Evolutionary conservation across 2,888 invertebrate genomes (phyloP).

Genomic region (Thysanoteuthis rhombus): DNA sequence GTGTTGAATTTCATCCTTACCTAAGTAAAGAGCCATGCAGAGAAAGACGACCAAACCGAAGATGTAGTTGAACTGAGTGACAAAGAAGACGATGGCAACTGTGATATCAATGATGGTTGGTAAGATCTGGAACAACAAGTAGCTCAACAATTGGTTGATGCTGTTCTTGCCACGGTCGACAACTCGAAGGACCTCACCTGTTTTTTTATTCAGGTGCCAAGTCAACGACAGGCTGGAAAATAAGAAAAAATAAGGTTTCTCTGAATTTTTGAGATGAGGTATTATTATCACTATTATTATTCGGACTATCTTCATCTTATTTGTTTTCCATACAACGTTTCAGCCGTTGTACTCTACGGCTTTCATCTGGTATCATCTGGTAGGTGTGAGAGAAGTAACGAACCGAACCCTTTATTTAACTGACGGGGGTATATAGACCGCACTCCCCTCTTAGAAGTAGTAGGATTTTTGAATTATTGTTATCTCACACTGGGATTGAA

Average conservation of each 20-base stretch:
- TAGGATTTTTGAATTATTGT: no score
- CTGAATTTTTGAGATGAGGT: no score
- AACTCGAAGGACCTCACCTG: conserved; percentile 93
- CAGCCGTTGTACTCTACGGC: no score
- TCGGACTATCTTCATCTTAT: no score
- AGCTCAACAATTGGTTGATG: conserved; percentile 87
- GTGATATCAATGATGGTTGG: conserved; percentile 93
- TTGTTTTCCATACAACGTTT: no score
- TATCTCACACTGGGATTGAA: no score
- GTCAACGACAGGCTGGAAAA: conserved; percentile 79
- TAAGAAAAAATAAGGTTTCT: not conserved
- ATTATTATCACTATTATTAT: no score
- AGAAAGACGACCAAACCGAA: conserved; percentile 94
- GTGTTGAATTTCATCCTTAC: conserved; percentile 73
- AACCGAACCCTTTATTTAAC: no score
- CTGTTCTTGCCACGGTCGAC: conserved; percentile 98
- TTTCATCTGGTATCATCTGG: no score
- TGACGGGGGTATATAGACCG: no score
- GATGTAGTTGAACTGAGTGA: conserved; percentile 88
- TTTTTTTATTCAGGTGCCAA: conserved; percentile 95
- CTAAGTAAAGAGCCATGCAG: conserved; percentile 91
- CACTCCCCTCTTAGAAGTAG: no score
- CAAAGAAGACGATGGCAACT: conserved; percentile 89
- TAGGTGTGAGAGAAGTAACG: no score
- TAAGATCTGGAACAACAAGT: conserved; percentile 88